Evolutionary conservation across 1,140 invertebrate species (phyloP), one percentile per base, ranked within the genome.

Genomic region (Zaprionus capensis): DNA sequence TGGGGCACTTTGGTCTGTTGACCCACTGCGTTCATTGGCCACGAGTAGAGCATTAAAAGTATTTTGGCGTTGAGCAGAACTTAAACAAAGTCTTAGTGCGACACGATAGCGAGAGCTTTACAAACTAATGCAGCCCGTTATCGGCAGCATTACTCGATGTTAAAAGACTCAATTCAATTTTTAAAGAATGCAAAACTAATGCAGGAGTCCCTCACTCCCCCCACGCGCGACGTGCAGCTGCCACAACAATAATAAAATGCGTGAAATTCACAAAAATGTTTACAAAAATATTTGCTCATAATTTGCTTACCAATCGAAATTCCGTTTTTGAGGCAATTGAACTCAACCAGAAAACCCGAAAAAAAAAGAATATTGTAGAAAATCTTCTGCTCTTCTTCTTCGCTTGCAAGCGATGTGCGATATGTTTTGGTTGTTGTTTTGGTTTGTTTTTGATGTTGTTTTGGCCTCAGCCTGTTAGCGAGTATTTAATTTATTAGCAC

Each of bases 401-500:
- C 41, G n/a, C n/a, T n/a, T 44, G n/a, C n/a, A 58, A 34, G 17
- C 14, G 14, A 26, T 56, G 53, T 26, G 26, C 68, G 73, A 76
- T 76, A 76, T 76, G 73, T 76, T 64, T 66, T 71, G 31, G 31
- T 34, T 34, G 31, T 61, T 61, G 58, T 14, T 61, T 65, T 61
- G 31, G 9, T 34, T 58, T 68, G 55, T 15, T 36, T 66, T 20
- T 56, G 34, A 64, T 75, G 58, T 75, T 70, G 38, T 70, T 59
- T 26, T 67, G 71, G 71, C 63, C 55, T 72, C 63, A 38, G 72
- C 53, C 67, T 64, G 59, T 71, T 75, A 58, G 49, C 58, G 72
- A 46, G 57, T 73, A 61, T 73, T 74, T 74, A 56, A 74, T 74
- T 73, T 73, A 70, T 70, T 57, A 58, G 14, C 69, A 70, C 59